Percentiles rank a stretch among this genome's conserved stretches.
phyloP scores from a whole-genome alignment of 2,797 vertebrate genomes.

The Macroramphosus scolopax region DNA sequence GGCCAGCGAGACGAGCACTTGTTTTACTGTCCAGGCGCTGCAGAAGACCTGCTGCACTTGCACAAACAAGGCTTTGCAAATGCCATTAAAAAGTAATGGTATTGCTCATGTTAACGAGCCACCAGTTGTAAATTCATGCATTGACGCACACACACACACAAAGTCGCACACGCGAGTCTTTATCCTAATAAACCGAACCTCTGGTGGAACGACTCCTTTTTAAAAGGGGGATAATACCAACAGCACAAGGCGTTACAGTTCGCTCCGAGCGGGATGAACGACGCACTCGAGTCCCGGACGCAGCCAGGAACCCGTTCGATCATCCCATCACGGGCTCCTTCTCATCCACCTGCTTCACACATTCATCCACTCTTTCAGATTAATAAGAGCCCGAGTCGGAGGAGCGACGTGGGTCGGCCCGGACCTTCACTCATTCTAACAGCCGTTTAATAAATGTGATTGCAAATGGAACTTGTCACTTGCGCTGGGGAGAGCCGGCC shows the following conservation, averaged over 20 bases:
- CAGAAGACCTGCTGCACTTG: conserved; percentile 43
- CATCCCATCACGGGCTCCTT: conserved; percentile 31
- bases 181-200: conserved; percentile 17
- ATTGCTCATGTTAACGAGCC: conserved; percentile 43
- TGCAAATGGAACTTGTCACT: conserved; percentile 86
- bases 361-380: conserved; percentile 67
- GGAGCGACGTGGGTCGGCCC: conserved; percentile 54
- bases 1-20: conserved; percentile 14
- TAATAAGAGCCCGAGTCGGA: conserved; percentile 63
- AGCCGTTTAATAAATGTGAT: conserved; percentile 84
- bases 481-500: conserved; percentile 72
- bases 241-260: too few relatives aligned
- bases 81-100: conserved; percentile 39
- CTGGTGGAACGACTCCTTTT: too few relatives aligned
- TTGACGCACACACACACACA: conserved; percentile 10
- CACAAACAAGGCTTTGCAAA: conserved; percentile 45
- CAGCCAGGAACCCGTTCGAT: conserved; percentile 7
- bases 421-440: conserved; percentile 81
- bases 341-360: conserved; percentile 34
- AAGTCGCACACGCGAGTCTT: conserved; percentile 6
- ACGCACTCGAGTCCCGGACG: too few relatives aligned
- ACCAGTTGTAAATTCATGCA: conserved; percentile 30
- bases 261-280: too few relatives aligned
- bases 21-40: conserved; percentile 23
- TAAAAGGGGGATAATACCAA: too few relatives aligned